Conservation (phyloP, 1,140 invertebrate species). For the Oryctes rhinoceros region DNA sequence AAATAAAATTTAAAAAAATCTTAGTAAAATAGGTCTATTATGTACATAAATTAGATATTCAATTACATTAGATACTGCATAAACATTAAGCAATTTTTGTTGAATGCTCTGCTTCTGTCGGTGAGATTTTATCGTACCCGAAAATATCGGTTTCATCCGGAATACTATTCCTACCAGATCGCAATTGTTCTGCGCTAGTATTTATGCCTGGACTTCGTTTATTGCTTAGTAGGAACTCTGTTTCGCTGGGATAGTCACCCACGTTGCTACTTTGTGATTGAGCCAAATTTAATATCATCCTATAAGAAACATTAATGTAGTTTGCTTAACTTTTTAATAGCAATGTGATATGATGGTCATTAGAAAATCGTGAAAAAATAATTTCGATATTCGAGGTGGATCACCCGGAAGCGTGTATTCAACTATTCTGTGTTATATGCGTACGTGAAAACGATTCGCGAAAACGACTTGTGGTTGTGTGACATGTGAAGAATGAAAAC, state of each 20-base stretch:
- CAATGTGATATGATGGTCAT: too few species aligned
- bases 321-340: too few species aligned
- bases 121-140: constrained; percentile 40
- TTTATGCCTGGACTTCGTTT: background rate
- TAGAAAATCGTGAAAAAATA: too few species aligned
- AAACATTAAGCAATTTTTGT: constrained; percentile 68
- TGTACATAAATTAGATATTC: constrained; percentile 79
- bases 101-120: constrained; percentile 26
- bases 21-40: background rate
- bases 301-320: background rate
- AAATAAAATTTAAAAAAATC: too few species aligned
- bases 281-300: constrained; percentile 46
- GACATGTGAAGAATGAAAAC: too few species aligned
- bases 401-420: too few species aligned
- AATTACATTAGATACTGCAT: constrained; percentile 80
- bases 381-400: too few species aligned
- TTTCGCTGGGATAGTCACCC: constrained; percentile 34
- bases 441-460: too few species aligned
- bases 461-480: too few species aligned
- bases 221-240: constrained; percentile 27
- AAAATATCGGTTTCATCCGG: constrained; percentile 22
- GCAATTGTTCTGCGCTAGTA: background rate
- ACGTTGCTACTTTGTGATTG: constrained; percentile 44
- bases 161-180: background rate
- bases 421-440: too few species aligned